Evolutionary conservation across 2,797 vertebrate species (phyloP).

Genomic region (Esox masquinongy): DNA sequence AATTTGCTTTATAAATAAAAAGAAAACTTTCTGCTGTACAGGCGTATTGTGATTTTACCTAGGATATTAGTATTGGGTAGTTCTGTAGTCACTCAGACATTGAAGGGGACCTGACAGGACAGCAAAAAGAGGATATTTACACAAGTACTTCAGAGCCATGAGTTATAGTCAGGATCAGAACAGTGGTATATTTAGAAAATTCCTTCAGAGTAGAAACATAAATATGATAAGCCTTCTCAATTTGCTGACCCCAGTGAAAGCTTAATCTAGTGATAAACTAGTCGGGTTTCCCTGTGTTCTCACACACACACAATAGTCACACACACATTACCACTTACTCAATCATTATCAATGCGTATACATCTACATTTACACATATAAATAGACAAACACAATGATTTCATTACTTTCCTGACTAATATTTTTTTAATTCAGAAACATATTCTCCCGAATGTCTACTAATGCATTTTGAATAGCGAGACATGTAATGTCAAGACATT

Average conservation of each 20-base stretch:
- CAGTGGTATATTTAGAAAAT: slow-evolving; percentile 14
- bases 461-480: too few species aligned
- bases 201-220: slow-evolving; percentile 9
- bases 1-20: background rate
- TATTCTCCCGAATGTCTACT: too few species aligned
- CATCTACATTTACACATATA: background rate
- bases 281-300: background rate
- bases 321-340: background rate
- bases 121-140: slow-evolving; percentile 6
- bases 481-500: too few species aligned
- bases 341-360: background rate
- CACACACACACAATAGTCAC: background rate
- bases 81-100: background rate
- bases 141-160: background rate
- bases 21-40: background rate
- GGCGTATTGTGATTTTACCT: background rate
- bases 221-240: slow-evolving; percentile 4
- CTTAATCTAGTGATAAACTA: slow-evolving; percentile 1
- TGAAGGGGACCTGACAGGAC: background rate
- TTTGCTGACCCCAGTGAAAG: slow-evolving; percentile 13
- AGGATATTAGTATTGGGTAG: background rate
- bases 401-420: too few species aligned
- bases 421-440: too few species aligned
- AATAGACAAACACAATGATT: background rate
- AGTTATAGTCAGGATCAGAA: slow-evolving; percentile 13